Conservation (phyloP, 2,113 vertebrate species). For the Zosterops japonicus region DNA sequence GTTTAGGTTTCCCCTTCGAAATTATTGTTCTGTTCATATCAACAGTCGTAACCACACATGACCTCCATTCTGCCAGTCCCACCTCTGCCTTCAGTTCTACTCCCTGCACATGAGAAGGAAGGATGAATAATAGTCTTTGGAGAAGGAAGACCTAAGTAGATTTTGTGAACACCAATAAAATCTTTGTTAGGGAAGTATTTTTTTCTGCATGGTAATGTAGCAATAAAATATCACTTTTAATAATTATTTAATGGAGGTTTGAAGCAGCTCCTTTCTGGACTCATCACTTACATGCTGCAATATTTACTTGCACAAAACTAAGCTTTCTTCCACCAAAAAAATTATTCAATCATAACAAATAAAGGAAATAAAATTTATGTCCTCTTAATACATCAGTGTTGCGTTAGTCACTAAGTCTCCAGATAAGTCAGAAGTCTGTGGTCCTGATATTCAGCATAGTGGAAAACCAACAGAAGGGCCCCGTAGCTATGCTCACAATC, state of each 20-base stretch:
- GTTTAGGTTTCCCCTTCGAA: neutral
- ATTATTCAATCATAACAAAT: conserved; percentile 14
- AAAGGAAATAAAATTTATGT: conserved; percentile 48
- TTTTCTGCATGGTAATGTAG: neutral
- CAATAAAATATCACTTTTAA: neutral
- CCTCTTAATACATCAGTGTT: conserved; percentile 54
- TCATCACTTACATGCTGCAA: neutral
- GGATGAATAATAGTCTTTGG: neutral
- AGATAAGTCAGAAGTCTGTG: conserved; percentile 80
- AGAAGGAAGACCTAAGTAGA: neutral
- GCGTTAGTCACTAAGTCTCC: conserved; percentile 64
- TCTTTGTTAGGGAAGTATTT: neutral
- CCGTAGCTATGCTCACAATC: conserved; percentile 90
- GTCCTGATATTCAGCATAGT: conserved; percentile 86
- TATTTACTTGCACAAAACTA: neutral
- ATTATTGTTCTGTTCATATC: neutral
- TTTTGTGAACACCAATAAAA: neutral
- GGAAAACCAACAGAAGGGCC: conserved; percentile 92
- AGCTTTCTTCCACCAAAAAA: conserved; percentile 15
- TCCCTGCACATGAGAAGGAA: neutral
- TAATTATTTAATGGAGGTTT: neutral
- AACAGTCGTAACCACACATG: neutral
- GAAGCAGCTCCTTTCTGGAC: neutral
- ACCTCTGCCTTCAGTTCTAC: neutral
- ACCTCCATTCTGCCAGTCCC: neutral